Evolutionary conservation across 2,113 vertebrate genomes (phyloP), one percentile per base, ranked within the genome.

Genomic region (Panurus biarmicus): DNA sequence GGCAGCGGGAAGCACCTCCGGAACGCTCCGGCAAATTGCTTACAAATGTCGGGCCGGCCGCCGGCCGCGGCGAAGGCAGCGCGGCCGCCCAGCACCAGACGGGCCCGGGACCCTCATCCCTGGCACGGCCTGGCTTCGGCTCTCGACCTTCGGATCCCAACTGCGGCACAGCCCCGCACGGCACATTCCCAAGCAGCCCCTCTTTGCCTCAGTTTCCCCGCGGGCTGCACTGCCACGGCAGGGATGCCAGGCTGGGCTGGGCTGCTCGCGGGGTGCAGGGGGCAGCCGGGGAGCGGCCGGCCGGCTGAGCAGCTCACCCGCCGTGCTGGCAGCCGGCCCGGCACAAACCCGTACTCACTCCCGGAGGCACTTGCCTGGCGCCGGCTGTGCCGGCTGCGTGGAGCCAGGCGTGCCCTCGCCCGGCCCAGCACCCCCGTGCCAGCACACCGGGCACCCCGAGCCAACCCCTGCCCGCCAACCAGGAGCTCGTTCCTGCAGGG

Each of bases 1-100:
- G 9, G 93, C 92, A 91, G 87, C 95, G 56, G 78, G 90, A 78
- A 94, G 87, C 91, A 69, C 60, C 94, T 83, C 87, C 35, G 26
- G 77, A 87, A 81, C 40, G 47, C 86, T 83, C 53, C 86, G 9
- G 83, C 50, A 88, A 94, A 87, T 78, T 65, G 57, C 74, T 91
- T 67, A 75, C 90, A 85, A 72, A 82, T 76, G 90, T 44, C 6
- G 60, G 92, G 73, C 77, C 11, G 47, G 80, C 19, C 48, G 25
- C 61, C 29, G 24, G 75, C 72, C 19, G 9, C 7, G 61, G 65
- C 61, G 20, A 24, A 84, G 56, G 48, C 85, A 38, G 70, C 10
- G 7, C 5, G 4, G 89, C 78, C 26, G 4, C 58, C n/a, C 1
- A 5, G 47, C 21, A 1, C 42, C 77, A 7, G 4, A 23, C 15